Conservation (phyloP, 2,888 invertebrate species). For the Dryobota labecula region DNA sequence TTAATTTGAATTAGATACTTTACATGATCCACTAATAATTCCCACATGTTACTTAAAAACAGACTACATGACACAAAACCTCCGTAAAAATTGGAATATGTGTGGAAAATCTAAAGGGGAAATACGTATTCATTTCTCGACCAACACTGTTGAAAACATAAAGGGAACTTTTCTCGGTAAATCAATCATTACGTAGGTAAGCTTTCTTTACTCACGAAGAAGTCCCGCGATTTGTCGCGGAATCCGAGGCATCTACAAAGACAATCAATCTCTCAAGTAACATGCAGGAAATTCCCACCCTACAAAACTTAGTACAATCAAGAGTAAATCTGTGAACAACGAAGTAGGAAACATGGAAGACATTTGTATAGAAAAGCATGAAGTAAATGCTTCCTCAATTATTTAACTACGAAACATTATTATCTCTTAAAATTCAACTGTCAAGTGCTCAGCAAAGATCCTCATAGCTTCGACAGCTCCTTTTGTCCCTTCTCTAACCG, state of each 20-base stretch:
- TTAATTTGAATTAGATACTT: background rate
- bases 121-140: background rate
- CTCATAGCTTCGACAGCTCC: background rate
- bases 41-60: background rate
- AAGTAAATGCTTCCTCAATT: constrained; percentile 19
- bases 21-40: background rate
- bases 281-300: constrained; percentile 35
- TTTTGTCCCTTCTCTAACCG: background rate
- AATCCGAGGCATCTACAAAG: constrained; percentile 10
- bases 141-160: background rate
- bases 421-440: background rate
- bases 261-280: constrained; percentile 33
- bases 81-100: too few relatives aligned
- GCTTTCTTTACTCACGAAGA: constrained; percentile 17
- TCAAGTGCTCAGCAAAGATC: background rate
- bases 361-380: background rate
- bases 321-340: constrained; percentile 23
- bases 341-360: constrained; percentile 12
- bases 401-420: background rate
- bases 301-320: constrained; percentile 35
- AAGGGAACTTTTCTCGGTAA: constrained; percentile 2
- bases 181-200: constrained; percentile 17
- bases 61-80: background rate
- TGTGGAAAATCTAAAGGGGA: background rate
- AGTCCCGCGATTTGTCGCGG: constrained; percentile 32